Evolutionary conservation across 2,888 invertebrate species (phyloP), one percentile per base, ranked within the genome.

Genomic region (Torymus aiolomorphi): DNA sequence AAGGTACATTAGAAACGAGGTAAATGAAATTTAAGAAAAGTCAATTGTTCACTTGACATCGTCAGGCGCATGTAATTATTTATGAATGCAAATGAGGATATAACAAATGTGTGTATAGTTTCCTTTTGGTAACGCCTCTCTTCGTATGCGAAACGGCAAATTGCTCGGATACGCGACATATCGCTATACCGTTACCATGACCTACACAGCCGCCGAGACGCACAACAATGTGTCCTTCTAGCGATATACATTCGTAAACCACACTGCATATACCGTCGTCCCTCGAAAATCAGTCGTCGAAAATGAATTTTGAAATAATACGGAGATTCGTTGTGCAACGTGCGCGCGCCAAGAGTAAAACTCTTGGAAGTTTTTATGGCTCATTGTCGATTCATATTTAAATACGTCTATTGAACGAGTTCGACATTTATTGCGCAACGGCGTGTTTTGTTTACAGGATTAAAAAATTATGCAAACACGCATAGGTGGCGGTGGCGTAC

Each of bases 171-270:
- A 72, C 31, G 62, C 67, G 72, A 51, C 62, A 63, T 31, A 54
- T 67, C 24, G 20, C 13, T n/a, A 62, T 63, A 73, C 80, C 80
- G 80, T 80, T 76, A 76, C 67, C 62, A 16, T 80, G 80, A 80
- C 80, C 80, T 49, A 76, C 57, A 71, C 74, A 42, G 52, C 42
- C 42, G 20, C 8, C 42, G 8, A 42, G 14, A 71, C 66, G 59
- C 66, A 20, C 20, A 31, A 59, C 65, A 61, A 42, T 57, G 72
- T 42, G 42, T 42, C 42, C 52, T 66, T 67, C 69, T 51, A 57
- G 61, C 42, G 59, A 59, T 49, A 42, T 49, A 20, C 11, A 57
- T 52, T 2, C 51, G 51, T 61, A 8, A 42, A 69, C 14, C 11
- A 13, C 13, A 3, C 2, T 52, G 14, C 14, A 52, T 67, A 24